Percentiles rank a stretch among this genome's conserved stretches.
These are phyloP conservation scores for Pseudomyrmex flavicornis DNA, from an alignment of 1,140 invertebrate species.

Conservation along the genomic window DNA sequence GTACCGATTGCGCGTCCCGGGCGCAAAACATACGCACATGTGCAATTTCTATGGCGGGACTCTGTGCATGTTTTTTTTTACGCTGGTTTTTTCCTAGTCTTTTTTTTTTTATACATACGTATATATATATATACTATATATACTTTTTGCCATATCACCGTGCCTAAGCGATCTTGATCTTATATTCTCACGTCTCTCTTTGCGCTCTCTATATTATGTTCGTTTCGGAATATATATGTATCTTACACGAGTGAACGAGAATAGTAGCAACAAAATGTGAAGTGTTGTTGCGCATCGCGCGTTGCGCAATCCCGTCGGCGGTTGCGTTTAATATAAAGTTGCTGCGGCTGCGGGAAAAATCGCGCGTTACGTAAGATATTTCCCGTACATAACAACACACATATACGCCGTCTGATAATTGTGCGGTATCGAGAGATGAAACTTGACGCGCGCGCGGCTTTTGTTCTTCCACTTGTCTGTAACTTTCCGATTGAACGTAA, in stretches of 20 bases:
- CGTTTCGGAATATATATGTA: slow-evolving; percentile 64
- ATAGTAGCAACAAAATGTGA: slow-evolving; percentile 68
- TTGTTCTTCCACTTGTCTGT: too few relatives aligned
- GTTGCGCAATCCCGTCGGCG: slow-evolving; percentile 59
- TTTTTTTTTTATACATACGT: slow-evolving; percentile 41
- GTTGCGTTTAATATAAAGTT: slow-evolving; percentile 25
- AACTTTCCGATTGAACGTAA: too few relatives aligned
- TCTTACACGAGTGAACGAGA: slow-evolving; percentile 55
- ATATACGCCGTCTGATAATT: too few relatives aligned
- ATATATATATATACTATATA: slow-evolving; percentile 13
- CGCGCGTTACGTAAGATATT: slow-evolving; percentile 50
- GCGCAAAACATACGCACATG: slow-evolving; percentile 55
- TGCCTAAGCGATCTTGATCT: slow-evolving; percentile 79
- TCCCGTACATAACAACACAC: slow-evolving; percentile 17
- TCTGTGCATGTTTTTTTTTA: slow-evolving; percentile 80
- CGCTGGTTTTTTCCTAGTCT: slow-evolving; percentile 73
- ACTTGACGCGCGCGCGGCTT: too few relatives aligned
- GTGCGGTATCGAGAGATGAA: too few relatives aligned
- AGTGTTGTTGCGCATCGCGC: slow-evolving; percentile 13
- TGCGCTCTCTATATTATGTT: slow-evolving; percentile 70
- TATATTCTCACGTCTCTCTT: slow-evolving; percentile 79
- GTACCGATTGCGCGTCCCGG: slow-evolving; percentile 6
- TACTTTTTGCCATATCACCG: slow-evolving; percentile 77
- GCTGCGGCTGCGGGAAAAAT: slow-evolving; percentile 41
- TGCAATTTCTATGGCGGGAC: slow-evolving; percentile 72